Base-by-base conservation (phyloP, 1,140 invertebrate species). In the Paraescarpia echinospica region DNA sequence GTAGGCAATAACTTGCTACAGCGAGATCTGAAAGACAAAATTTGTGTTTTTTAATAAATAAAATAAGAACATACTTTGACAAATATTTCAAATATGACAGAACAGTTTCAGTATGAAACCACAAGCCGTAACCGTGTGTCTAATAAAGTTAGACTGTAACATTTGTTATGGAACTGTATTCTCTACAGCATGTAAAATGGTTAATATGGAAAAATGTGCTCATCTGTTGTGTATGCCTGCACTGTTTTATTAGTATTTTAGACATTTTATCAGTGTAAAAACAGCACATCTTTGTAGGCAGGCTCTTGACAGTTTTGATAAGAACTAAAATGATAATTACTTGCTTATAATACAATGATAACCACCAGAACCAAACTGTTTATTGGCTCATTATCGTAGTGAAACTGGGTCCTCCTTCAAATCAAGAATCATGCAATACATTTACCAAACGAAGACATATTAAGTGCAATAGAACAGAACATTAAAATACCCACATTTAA, bases 1-100 rank as follows among this genome's bases (percentile, higher is more conserved):
- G 94, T 41, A 94, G 33, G 22, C 59, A 77, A 77, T 27, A 77
- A 77, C 59, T 77, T 77, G 59, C 22, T 77, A 77, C 59, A 77
- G 59, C 59, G 0, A 12, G 2, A 77, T 77, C 59, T 77, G 59
- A 31, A 77, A 77, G 59, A 77, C 0, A 6, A 77, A 77, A 77
- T 4, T 77, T 77, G 59, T 77, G 22, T 31, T 77, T 27, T 77
- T 77, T 18, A 77, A 77, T 77, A 6, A 77, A 12, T 77, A 2
- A 77, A 77, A 77, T 4, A 77, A n/a, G n/a, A n/a, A n/a, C n/a
- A n/a, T n/a, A n/a, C n/a, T n/a, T n/a, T n/a, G n/a, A n/a, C n/a
- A n/a, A n/a, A n/a, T n/a, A n/a, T n/a, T n/a, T n/a, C n/a, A n/a
- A n/a, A n/a, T 22, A 22, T 77, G 59, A 4, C 2, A 77, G 59